These are phyloP conservation scores for Poecile atricapillus DNA, from an alignment of 2,113 vertebrate species.

Conservation along the genomic window DNA sequence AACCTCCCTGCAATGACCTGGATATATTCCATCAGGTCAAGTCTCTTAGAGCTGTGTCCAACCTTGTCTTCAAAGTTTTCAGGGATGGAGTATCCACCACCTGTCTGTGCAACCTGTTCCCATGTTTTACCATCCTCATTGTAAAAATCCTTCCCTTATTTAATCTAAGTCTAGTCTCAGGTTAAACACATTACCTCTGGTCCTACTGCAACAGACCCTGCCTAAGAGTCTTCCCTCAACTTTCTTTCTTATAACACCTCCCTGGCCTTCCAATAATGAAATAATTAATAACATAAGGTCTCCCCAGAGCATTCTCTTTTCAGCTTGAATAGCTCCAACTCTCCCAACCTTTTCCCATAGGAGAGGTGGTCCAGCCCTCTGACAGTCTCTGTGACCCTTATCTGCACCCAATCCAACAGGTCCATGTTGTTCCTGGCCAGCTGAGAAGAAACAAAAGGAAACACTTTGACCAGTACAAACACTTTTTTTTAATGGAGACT, in stretches of 20 bases:
- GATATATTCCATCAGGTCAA: not conserved
- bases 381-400: not conserved
- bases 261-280: not conserved
- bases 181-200: not conserved
- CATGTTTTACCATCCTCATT: not conserved
- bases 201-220: not conserved
- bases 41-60: not conserved
- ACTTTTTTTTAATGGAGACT: not conserved
- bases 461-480: not conserved
- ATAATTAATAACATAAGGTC: not conserved
- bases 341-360: not conserved
- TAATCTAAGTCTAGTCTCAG: not conserved
- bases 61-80: not conserved
- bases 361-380: not conserved
- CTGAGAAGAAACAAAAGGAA: not conserved
- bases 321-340: not conserved
- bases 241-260: not conserved
- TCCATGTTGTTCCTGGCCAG: not conserved
- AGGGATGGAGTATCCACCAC: too few species aligned
- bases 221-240: not conserved
- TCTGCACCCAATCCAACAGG: accelerated
- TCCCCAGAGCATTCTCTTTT: not conserved
- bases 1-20: not conserved
- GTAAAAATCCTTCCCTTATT: not conserved
- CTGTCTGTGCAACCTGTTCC: not conserved